These are phyloP conservation scores for Leptogaster cylindrica DNA, from an alignment of 2,888 invertebrate genomes.

Conservation along the genomic window DNA sequence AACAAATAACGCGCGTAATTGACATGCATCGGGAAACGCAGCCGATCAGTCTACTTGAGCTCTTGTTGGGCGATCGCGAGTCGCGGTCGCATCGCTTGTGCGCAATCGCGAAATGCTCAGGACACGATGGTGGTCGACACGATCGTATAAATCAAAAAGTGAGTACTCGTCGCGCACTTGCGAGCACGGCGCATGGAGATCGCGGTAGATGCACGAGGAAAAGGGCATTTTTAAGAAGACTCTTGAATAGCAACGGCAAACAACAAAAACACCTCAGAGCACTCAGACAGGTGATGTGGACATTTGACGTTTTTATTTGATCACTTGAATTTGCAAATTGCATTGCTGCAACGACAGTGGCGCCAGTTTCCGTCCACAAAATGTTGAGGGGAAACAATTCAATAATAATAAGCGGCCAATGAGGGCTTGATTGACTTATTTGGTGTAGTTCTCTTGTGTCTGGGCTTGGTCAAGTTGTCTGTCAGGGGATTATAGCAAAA, in stretches of 20 bases:
- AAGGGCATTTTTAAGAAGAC: background rate
- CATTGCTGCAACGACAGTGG: conserved; percentile 3
- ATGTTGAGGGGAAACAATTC: too few species aligned
- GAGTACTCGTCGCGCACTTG: background rate
- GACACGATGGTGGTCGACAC: conserved; percentile 6
- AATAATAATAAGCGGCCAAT: too few species aligned
- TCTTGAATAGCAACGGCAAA: too few species aligned
- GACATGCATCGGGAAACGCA: background rate
- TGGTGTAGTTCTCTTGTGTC: too few species aligned
- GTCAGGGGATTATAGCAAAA: too few species aligned
- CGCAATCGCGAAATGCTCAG: conserved; percentile 7
- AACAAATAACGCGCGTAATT: conserved; percentile 4
- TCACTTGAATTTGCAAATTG: conserved; percentile 32
- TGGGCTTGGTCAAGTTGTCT: too few species aligned
- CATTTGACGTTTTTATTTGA: conserved; percentile 36
- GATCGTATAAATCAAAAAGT: conserved; percentile 25
- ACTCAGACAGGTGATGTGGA: conserved; percentile 34
- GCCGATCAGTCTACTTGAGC: background rate
- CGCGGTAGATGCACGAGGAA: background rate
- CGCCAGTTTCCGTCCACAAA: too few species aligned
- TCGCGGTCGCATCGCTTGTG: background rate
- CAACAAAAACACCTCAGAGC: too few species aligned
- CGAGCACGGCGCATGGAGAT: background rate
- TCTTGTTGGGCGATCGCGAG: background rate
- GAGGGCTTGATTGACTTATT: too few species aligned